Evolutionary conservation across 2,797 vertebrate species (phyloP).

Genomic region (Eleutherodactylus coqui): DNA sequence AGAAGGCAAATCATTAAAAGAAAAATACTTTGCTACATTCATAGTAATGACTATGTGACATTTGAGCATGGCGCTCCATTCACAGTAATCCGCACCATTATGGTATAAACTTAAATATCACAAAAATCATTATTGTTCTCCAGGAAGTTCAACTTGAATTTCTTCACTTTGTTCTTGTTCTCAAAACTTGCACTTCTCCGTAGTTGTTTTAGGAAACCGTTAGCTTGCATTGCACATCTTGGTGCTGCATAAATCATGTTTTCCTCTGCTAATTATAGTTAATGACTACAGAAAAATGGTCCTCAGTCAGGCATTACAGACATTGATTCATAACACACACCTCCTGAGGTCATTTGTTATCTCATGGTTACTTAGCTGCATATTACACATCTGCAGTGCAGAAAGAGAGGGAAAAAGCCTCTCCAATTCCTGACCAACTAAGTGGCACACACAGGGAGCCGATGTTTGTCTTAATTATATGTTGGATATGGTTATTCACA

Average conservation of each 20-base stretch:
- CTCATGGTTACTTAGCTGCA: constrained; percentile 58
- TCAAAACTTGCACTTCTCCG: background rate
- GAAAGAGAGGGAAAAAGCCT: background rate
- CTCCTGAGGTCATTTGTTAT: constrained; percentile 53
- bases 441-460: constrained; percentile 7
- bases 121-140: background rate
- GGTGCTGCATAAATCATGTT: constrained; percentile 55
- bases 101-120: background rate
- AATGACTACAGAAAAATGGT: constrained; percentile 57
- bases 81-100: background rate
- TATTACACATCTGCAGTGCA: constrained; percentile 48
- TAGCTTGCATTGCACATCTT: constrained; percentile 50
- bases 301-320: constrained; percentile 51
- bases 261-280: constrained; percentile 59
- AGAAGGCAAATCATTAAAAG: too few relatives aligned
- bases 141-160: background rate
- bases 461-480: constrained; percentile 62
- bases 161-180: background rate
- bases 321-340: constrained; percentile 59
- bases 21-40: background rate
- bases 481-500: constrained; percentile 29
- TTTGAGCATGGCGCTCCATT: background rate
- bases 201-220: constrained; percentile 14
- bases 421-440: constrained; percentile 33
- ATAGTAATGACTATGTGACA: background rate